Base-by-base conservation (phyloP, 2,797 vertebrate species). In the Cuniculus paca region DNA sequence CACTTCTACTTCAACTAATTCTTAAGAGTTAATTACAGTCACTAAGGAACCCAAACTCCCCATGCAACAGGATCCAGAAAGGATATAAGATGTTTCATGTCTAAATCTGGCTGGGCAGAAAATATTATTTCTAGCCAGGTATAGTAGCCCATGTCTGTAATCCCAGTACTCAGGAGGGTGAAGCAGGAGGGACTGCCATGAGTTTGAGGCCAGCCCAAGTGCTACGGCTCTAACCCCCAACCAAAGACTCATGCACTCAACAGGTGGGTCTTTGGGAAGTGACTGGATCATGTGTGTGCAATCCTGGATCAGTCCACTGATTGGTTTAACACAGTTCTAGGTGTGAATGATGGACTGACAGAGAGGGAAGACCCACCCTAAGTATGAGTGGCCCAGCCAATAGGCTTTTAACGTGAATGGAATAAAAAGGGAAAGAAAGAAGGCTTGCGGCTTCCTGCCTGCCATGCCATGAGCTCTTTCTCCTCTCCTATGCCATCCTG, bases 101-200 rank as follows among this genome's bases (percentile, higher is more conserved):
- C 52, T 94, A 92, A 88, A 60, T 78, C 14, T 50, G 68, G 65
- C 3, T 50, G 52, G 81, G 88, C 92, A 60, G 91, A 96, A 48
- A 92, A 79, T 52, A 48, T 83, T 42, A 87, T 87, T 94, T 83
- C 83, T 50, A 50, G 45, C 26, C 42, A 77, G 74, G 28, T 17
- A 17, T 11, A 22, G 74, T 48, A 36, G 13, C 45, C 45, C 14
- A 31, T 48, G 42, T 28, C 24, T 45, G 72, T 75, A 75, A 75
- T 45, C 13, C 72, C 42, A 48, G 42, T 13, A 50, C 74, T 77
- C 28, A 50, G 45, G 45, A 77, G 14, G 16, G 28, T 50, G 45
- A 77, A 16, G 8, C 28, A 77, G 9, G 45, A 77, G 28, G 28
- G 48, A 77, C 5, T 48, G 45, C 48, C 48, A 77, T 48, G 48